These are phyloP conservation scores for Bubalus kerabau DNA, from an alignment of 2,113 vertebrate species.

Conservation along the genomic window DNA sequence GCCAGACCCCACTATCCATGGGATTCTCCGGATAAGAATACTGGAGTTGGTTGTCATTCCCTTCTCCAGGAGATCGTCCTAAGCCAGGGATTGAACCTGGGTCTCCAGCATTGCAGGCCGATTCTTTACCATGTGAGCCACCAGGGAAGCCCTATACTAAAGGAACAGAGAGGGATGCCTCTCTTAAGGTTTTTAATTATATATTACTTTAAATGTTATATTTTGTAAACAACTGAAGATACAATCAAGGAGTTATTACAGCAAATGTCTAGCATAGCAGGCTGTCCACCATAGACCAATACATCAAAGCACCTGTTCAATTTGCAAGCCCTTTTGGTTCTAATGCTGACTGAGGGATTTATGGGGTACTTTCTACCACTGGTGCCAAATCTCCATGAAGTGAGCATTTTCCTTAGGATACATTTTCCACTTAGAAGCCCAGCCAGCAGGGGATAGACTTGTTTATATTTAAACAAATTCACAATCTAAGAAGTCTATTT, in stretches of 20 bases:
- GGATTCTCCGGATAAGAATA: not conserved
- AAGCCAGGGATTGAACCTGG: not conserved
- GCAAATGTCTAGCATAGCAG: not conserved
- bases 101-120: not conserved
- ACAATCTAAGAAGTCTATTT: not conserved
- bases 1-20: not conserved
- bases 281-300: not conserved
- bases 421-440: not conserved
- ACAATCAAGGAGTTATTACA: not conserved
- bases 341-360: not conserved
- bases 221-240: not conserved
- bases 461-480: not conserved
- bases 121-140: not conserved
- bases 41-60: not conserved
- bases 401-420: not conserved
- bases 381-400: not conserved
- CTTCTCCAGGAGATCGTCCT: not conserved
- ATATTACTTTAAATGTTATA: not conserved
- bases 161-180: not conserved
- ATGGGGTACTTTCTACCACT: not conserved
- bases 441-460: not conserved
- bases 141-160: not conserved
- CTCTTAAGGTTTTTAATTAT: not conserved
- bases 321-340: not conserved
- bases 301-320: not conserved